Evolutionary conservation across 2,888 invertebrate species (phyloP), one percentile per base, ranked within the genome.

Genomic region (Dendrolimus pini): DNA sequence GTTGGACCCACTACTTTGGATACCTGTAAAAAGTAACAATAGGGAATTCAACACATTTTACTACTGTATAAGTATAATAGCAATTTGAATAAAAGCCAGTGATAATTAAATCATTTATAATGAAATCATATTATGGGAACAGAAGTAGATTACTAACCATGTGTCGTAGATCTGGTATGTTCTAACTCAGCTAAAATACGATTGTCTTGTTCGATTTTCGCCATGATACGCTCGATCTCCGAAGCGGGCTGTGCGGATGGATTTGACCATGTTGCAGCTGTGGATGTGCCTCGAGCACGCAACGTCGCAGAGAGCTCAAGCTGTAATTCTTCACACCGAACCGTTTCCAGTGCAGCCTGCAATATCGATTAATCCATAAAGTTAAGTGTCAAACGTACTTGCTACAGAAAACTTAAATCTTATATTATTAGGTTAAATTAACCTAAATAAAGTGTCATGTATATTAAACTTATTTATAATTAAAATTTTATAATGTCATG

Each of bases 181-280:
- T 98, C 97, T 77, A 97, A 90, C 81, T 98, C 97, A 66, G 97
- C 97, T 77, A 97, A 92, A 74, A 97, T 96, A 72, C 96, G 93
- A 89, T 96, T 95, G 89, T 95, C 95, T 87, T 97, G 97, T 87
- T 97, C 97, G 75, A 98, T 96, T 92, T 97, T 97, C 69, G 97
- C 97, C 96, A 98, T 97, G 83, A 98, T 96, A 77, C 96, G 93
- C 86, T 97, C 97, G 81, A 97, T 97, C 91, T 97, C 97, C 54
- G 94, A 93, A 64, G 93, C 94, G 0, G 89, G 89, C 71, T 85
- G 87, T 54, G 85, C 78, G 75, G 92, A 76, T 80, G 78, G 71
- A 70, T 80, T 69, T 0, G 83, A 78, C 86, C 86, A 88, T 52
- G 83, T 80, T 41, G 78, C 77, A 53, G 77, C 75, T 55, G 83